phyloP scores from a whole-genome alignment of 2,797 vertebrate genomes.

The Lycodopsis pacificus region DNA sequence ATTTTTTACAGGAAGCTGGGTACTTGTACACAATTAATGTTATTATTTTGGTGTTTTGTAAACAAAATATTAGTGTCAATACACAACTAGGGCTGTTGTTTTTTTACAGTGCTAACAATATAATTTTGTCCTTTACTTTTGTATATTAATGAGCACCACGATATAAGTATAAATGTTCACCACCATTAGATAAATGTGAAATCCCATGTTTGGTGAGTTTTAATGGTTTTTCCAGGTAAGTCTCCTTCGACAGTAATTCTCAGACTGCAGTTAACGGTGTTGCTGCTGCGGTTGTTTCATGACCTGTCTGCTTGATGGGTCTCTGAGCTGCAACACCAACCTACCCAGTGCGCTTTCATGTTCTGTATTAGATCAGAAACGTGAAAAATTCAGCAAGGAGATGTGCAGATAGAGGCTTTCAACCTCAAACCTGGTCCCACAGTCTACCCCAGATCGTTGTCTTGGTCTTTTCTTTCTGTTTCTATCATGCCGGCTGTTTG shows the following conservation, averaged over 20 bases:
- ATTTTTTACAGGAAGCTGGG: constrained; percentile 10
- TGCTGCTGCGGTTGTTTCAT: constrained; percentile 17
- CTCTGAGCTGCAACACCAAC: constrained; percentile 15
- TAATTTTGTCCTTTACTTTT: not conserved
- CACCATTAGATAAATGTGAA: not conserved
- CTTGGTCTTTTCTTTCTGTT: not conserved
- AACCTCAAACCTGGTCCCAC: constrained; percentile 29
- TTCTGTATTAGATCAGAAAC: constrained; percentile 23
- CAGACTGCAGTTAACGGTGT: not conserved
- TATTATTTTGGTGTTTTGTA: constrained; percentile 19
- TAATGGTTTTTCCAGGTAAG: not conserved
- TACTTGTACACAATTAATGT: not conserved
- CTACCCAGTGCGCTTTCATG: constrained; percentile 29
- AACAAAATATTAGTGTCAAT: constrained; percentile 5
- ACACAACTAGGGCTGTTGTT: not conserved
- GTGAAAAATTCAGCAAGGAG: constrained; percentile 13
- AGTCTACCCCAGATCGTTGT: not conserved
- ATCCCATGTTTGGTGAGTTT: not conserved
- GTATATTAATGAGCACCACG: not conserved
- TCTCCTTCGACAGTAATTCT: not conserved
- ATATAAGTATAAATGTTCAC: not conserved
- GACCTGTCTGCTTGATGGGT: not conserved
- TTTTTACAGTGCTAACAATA: not conserved
- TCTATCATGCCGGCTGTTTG: constrained; percentile 3
- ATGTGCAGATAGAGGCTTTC: constrained; percentile 25